phyloP scores from a whole-genome alignment of 2,888 invertebrate species.

The Ypsolopha sequella region DNA sequence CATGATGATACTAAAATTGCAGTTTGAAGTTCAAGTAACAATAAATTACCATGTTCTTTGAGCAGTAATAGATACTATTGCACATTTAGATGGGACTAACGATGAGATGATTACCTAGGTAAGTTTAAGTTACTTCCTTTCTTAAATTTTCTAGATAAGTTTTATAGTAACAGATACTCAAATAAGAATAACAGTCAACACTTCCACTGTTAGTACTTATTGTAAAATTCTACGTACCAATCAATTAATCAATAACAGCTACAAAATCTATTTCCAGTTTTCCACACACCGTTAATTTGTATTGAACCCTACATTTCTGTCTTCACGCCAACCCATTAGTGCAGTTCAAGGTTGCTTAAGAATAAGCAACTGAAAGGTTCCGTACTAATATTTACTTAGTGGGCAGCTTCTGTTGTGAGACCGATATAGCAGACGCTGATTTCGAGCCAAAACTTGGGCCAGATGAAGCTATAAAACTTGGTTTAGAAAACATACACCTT shows the following conservation, averaged over 20 bases:
- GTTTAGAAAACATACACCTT: neutral
- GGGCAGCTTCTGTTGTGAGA: neutral
- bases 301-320: conserved; percentile 10
- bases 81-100: too few species aligned
- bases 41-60: too few species aligned
- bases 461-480: neutral
- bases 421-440: neutral
- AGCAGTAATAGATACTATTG: too few species aligned
- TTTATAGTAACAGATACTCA: too few species aligned
- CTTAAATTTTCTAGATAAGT: too few species aligned
- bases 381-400: conserved; percentile 23
- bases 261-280: neutral
- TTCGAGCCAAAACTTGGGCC: neutral
- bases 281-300: neutral
- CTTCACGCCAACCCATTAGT: conserved; percentile 11
- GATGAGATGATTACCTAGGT: too few species aligned
- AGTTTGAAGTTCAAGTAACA: too few species aligned
- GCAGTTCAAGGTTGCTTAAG: conserved; percentile 25
- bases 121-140: too few species aligned
- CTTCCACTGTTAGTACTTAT: too few species aligned
- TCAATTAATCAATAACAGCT: neutral
- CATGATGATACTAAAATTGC: too few species aligned
- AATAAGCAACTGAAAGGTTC: conserved; percentile 5
- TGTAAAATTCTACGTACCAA: too few species aligned
- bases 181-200: too few species aligned